Base-by-base conservation (phyloP, 2,888 invertebrate species). In the Carabus problematicus region DNA sequence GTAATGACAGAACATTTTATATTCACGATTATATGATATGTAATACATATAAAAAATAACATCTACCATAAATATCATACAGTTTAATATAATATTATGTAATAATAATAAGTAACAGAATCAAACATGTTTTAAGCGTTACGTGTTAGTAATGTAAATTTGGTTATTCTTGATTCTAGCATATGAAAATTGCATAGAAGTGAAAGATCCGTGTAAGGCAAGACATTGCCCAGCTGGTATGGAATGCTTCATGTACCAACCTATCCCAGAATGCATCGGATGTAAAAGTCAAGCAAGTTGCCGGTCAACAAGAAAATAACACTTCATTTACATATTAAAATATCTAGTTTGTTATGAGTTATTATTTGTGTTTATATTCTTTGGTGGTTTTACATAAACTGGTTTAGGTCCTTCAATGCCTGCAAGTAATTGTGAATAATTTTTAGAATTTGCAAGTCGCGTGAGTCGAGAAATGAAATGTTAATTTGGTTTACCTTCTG, bases 1-100 rank as follows among this genome's bases (percentile, higher is more conserved):
- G 87, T 87, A 78, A 83, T 85, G 75, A 70, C 52, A 49, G 39
- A 58, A 64, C 45, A 42, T 66, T 66, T 68, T 64, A 40, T 70
- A 55, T 29, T 70, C 61, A 61, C 66, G 56, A 56, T 55, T 43
- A 60, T 47, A 11, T 70, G 47, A n/a, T 41, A 49, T 70, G 66
- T 58, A 64, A 70, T n/a, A n/a, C n/a, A n/a, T n/a, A n/a, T n/a
- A n/a, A n/a, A n/a, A n/a, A n/a, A n/a, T 66, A 18, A 52, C 16
- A 16, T 52, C 9, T 16, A 19, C 16, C 29, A 29, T 29, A 29
- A 29, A 29, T 29, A 29, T 29, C 29, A 29, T 29, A 29, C 29
- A 29, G 29, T 29, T 2, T 29, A 29, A 29, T 29, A 29, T 29
- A 29, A 29, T 6, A 29, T 29, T 29, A 29, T 29, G 29, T 29